Evolutionary conservation across 2,113 vertebrate genomes (phyloP), one percentile per base, ranked within the genome.

Genomic region (Haemorhous mexicanus): DNA sequence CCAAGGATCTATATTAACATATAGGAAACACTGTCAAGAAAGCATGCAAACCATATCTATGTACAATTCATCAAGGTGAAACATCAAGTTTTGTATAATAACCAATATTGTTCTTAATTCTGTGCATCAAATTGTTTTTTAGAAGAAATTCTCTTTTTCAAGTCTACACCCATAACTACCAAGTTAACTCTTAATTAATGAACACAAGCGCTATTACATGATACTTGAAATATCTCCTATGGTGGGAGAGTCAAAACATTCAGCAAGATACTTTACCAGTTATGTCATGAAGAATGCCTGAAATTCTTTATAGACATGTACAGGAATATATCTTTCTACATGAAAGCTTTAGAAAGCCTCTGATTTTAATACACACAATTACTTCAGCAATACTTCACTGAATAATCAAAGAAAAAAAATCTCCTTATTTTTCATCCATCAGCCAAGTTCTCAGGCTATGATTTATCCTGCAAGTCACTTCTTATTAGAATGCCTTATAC

Each of bases 1-100:
- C 94, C 69, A 98, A 84, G 44, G 92, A 96, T 83, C 99, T 99
- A 93, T 41, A 77, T 79, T 49, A 84, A 92, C 41, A 84, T 10
- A 91, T 1, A 39, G 53, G 32, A 87, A 94, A 87, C 67, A 79
- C 30, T 27, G 82, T 89, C 11, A 96, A 68, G 24, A 41, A 90
- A 72, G 56, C 47, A 74, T 9, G 41, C 21, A 28, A 75, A 62
- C 22, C 33, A n/a, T 13, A 50, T 10, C 15, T 43, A 14, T 5
- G 24, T 37, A 19, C 35, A 87, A 22, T 11, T 83, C 27, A 44
- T 20, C 39, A 80, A 8, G 26, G 14, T n/a, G 46, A 24, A 72
- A 53, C 7, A 46, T 16, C 8, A 49, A 22, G 6, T 9, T 69
- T 62, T 49, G 55, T 5, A 3, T 67, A 85, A 67, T 10, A 77